Percentiles rank a stretch among this genome's conserved stretches.
Evolutionary conservation across 2,797 vertebrate species (phyloP).

Genomic region (Echiichthys vipera): DNA sequence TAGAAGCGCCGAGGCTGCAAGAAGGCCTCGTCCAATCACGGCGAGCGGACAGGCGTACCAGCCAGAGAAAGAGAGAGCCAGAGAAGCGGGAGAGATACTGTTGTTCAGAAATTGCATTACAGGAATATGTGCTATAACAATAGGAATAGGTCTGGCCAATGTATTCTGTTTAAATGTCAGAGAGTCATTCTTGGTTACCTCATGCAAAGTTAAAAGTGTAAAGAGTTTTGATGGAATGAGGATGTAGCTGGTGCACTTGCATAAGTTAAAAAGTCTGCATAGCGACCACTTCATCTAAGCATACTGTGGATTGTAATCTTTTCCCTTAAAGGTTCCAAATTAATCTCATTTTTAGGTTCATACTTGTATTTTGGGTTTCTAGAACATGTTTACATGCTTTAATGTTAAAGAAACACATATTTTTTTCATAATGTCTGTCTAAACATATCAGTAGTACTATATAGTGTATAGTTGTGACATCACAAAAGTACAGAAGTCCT

Average conservation of each 20-base stretch:
- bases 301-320: conserved; percentile 11
- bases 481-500: no score
- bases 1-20: conserved; percentile 65
- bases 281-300: not conserved
- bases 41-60: conserved; percentile 23
- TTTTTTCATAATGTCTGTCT: no score
- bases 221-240: conserved; percentile 32
- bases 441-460: no score
- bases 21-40: conserved; percentile 72
- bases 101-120: conserved; percentile 80
- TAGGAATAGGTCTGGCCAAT: conserved; percentile 35
- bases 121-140: conserved; percentile 67
- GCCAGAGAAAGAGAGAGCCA: conserved; percentile 31
- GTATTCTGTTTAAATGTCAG: conserved; percentile 63
- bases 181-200: conserved; percentile 40
- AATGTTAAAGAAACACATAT: no score
- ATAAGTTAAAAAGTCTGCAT: conserved; percentile 27
- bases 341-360: no score
- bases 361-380: no score
- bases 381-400: no score
- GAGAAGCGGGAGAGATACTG: conserved; percentile 59
- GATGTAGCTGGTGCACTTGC: conserved; percentile 24
- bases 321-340: no score
- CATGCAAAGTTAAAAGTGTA: conserved; percentile 27
- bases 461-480: no score